Evolutionary conservation across 2,797 vertebrate species (phyloP).

Genomic region (Falco rusticolus): DNA sequence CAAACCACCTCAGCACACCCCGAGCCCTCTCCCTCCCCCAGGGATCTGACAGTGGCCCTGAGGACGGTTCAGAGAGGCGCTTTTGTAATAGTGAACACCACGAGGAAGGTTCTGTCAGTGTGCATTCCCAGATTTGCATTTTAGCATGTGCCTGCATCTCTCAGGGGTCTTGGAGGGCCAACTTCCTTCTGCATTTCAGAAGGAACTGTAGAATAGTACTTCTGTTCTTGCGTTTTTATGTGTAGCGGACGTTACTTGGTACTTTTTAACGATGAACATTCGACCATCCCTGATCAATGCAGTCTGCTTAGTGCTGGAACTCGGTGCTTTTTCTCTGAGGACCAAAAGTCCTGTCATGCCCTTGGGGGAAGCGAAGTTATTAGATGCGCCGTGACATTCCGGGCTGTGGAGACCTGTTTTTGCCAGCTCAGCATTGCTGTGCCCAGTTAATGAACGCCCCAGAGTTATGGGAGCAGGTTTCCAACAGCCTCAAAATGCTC

Average conservation of each 20-base stretch:
- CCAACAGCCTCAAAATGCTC: background rate
- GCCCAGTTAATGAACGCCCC: fast-evolving
- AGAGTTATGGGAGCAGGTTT: background rate
- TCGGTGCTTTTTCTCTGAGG: too few relatives aligned
- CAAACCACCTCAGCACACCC: background rate
- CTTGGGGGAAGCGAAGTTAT: too few relatives aligned
- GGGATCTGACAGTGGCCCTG: too few relatives aligned
- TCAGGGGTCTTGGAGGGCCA: fast-evolving
- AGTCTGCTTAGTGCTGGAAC: background rate
- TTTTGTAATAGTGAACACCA: too few relatives aligned
- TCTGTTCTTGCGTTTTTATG: too few relatives aligned
- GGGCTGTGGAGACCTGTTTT: background rate
- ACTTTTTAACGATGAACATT: background rate
- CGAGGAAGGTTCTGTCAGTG: background rate
- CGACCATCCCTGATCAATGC: background rate
- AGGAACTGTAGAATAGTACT: background rate
- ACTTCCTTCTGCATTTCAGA: background rate
- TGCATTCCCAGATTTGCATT: fast-evolving
- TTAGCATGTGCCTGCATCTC: background rate
- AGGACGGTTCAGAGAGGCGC: too few relatives aligned
- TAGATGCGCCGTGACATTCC: background rate
- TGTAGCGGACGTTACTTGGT: background rate
- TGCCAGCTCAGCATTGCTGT: fast-evolving
- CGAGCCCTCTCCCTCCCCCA: fast-evolving
- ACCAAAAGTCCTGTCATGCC: background rate